Conservation (phyloP, 2,888 invertebrate species). For the Perdita meconis region DNA sequence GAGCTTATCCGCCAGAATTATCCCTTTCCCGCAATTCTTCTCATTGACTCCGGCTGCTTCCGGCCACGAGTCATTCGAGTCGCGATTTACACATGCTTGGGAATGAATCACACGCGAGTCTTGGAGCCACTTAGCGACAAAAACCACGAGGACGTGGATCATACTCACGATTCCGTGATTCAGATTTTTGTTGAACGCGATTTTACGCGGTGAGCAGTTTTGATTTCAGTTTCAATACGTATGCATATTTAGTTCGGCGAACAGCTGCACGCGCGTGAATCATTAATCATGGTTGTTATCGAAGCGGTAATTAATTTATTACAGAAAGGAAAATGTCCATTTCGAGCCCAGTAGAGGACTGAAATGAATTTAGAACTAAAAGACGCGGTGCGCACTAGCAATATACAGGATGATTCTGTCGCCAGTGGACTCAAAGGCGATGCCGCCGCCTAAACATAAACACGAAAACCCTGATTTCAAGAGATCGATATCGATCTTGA, state of each 20-base stretch:
- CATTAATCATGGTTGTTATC: background rate
- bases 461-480: too few species aligned
- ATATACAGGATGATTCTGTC: too few species aligned
- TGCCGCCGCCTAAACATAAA: too few species aligned
- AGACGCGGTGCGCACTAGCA: too few species aligned
- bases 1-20: background rate
- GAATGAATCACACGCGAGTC: constrained; percentile 57
- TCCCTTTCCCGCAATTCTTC: background rate
- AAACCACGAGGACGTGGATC: constrained; percentile 31
- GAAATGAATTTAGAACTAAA: too few species aligned
- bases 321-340: too few species aligned
- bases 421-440: too few species aligned
- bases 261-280: constrained; percentile 2
- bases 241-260: background rate
- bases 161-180: constrained; percentile 45
- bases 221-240: constrained; percentile 21
- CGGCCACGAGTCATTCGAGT: constrained; percentile 50
- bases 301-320: too few species aligned
- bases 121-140: constrained; percentile 44
- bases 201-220: too few species aligned
- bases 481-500: too few species aligned
- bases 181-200: constrained; percentile 30
- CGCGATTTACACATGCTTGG: constrained; percentile 32
- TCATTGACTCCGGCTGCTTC: constrained; percentile 52
- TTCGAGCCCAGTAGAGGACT: too few species aligned